These are phyloP conservation scores for Elaeidobius kamerunicus DNA, from an alignment of 2,888 invertebrate species.

Conservation along the genomic window DNA sequence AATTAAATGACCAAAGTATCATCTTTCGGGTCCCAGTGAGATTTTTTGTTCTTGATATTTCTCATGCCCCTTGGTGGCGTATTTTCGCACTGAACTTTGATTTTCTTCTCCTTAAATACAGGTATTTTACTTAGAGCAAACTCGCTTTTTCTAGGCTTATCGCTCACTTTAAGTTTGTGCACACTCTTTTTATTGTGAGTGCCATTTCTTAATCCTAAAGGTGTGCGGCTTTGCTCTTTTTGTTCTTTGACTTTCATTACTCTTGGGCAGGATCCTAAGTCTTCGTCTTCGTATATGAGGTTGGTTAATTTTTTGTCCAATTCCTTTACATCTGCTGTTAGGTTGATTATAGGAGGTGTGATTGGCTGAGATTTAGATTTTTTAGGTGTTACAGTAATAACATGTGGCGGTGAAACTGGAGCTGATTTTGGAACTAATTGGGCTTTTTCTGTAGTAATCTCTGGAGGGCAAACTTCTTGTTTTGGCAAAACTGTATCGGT, in stretches of 20 bases:
- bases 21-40: constrained; percentile 46
- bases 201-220: constrained; percentile 41
- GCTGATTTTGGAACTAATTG: constrained; percentile 5
- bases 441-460: too few species aligned
- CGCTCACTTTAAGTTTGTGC: constrained; percentile 43
- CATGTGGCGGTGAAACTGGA: constrained; percentile 12
- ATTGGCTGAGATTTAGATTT: constrained; percentile 30
- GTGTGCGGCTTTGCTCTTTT: constrained; percentile 39
- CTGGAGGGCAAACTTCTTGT: too few species aligned
- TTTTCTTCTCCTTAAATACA: constrained; percentile 43
- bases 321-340: constrained; percentile 42
- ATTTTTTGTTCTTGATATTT: constrained; percentile 35
- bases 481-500: too few species aligned
- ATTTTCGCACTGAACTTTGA: constrained; percentile 46
- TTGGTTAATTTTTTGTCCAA: constrained; percentile 52
- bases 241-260: constrained; percentile 44
- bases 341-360: constrained; percentile 33
- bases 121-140: constrained; percentile 45
- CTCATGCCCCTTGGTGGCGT: constrained; percentile 43
- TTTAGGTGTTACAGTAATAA: constrained; percentile 16
- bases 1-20: constrained; percentile 46
- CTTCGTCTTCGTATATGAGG: constrained; percentile 59
- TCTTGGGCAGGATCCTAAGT: constrained; percentile 35
- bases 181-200: constrained; percentile 34
- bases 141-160: constrained; percentile 43